Evolutionary conservation across 2,113 vertebrate genomes (phyloP), one percentile per base, ranked within the genome.

Genomic region (Larimichthys polyactis): DNA sequence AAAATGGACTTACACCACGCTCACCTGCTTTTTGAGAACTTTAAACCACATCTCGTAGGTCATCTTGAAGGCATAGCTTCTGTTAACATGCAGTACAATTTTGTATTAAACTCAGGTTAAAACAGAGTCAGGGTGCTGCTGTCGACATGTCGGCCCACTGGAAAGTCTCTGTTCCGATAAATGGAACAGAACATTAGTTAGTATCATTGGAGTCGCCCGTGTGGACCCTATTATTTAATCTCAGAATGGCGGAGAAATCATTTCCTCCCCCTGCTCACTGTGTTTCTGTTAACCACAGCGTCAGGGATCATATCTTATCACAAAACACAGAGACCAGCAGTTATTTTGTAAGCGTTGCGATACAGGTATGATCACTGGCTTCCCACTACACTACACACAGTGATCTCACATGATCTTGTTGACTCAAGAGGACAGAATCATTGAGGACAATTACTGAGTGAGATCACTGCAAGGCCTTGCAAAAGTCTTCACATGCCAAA

Each of bases 401-500:
- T 36, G 32, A 36, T 36, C 32, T 36, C 6, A 36, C 5, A 36
- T 20, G 40, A 57, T 62, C 22, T 71, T 17, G 44, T 3, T 62
- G 59, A 58, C 66, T 58, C 57, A 74, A 59, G 32, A 64, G 8
- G 12, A 20, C 40, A 69, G 27, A 52, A 19, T 44, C 24, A 55
- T 19, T 58, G 36, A 63, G 57, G 22, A 48, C 52, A n/a, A 11
- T 46, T 64, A 32, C 5, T 2, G 20, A 60, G 46, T 44, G 16
- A 44, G 17, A 11, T 9, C 15, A 24, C n/a, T 55, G 17, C 11
- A 44, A 62, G 51, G 49, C 32, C 27, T 44, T 11, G 6, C 27
- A 27, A 27, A 27, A 43, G 58, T 36, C 16, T 43, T 46, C 82
- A 72, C 24, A 29, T 67, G 78, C 36, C 27, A 63, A 75, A 79